phyloP scores from a whole-genome alignment of 2,113 vertebrate species.

The Muscicapa adusta region DNA sequence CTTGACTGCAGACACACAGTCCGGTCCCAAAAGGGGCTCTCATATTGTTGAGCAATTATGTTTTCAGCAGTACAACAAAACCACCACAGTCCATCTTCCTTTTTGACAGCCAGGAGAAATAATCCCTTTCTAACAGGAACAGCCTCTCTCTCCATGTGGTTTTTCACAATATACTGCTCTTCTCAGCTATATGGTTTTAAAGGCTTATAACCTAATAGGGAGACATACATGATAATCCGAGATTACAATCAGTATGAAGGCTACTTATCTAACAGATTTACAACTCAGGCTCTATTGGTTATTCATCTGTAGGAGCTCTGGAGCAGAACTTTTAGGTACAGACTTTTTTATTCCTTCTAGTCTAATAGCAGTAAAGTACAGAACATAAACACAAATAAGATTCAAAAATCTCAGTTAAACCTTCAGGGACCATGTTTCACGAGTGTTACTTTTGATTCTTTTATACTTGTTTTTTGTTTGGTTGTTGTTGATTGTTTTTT shows the following conservation, averaged over 20 bases:
- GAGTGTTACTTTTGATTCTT: not conserved
- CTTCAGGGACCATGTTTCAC: not conserved
- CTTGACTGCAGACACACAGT: not conserved
- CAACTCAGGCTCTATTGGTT: not conserved
- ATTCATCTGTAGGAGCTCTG: not conserved
- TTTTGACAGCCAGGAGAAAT: not conserved
- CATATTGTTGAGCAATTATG: not conserved
- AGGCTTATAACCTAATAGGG: slow-evolving; percentile 46
- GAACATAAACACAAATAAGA: not conserved
- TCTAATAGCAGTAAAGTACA: not conserved
- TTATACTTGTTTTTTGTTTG: not conserved
- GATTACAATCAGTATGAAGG: slow-evolving; percentile 38
- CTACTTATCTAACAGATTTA: slow-evolving; percentile 43
- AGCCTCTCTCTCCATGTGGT: not conserved
- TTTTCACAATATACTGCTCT: slow-evolving; percentile 25
- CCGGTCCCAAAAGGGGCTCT: not conserved
- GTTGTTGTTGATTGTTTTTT: not conserved
- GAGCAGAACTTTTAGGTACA: not conserved
- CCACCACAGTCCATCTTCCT: not conserved
- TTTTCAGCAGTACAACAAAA: slow-evolving; percentile 13
- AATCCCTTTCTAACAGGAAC: slow-evolving; percentile 22
- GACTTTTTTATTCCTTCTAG: not conserved
- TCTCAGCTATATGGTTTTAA: slow-evolving; percentile 50
- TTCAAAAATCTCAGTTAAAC: not conserved
- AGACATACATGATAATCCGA: slow-evolving; percentile 13